Conservation (phyloP, 1,140 invertebrate genomes). For the Leguminivora glycinivorella region DNA sequence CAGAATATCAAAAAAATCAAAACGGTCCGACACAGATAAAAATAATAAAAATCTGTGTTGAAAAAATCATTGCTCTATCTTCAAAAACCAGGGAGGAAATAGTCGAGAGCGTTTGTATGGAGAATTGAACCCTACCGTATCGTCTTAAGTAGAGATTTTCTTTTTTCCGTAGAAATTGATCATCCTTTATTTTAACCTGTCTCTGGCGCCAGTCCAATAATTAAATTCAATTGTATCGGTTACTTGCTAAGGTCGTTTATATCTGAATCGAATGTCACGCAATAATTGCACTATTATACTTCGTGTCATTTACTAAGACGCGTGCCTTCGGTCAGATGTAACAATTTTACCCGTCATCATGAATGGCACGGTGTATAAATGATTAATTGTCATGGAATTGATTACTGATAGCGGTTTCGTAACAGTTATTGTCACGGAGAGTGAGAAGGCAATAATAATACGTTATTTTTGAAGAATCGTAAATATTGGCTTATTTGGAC, state of each 20-base stretch:
- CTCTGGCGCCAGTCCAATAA: slow-evolving; percentile 1
- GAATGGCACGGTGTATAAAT: no score
- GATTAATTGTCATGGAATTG: slow-evolving; percentile 25
- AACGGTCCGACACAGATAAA: no score
- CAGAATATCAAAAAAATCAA: no score
- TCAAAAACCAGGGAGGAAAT: no score
- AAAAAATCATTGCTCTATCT: no score
- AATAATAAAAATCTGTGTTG: no score
- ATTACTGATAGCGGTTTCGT: slow-evolving; percentile 10
- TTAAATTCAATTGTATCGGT: slow-evolving; percentile 17
- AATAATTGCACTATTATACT: slow-evolving; percentile 25
- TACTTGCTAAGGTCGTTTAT: slow-evolving; percentile 3
- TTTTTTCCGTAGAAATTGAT: not conserved
- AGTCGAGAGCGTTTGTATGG: no score
- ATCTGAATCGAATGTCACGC: slow-evolving; percentile 23
- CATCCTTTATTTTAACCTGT: not conserved
- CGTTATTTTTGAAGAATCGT: not conserved
- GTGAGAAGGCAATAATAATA: slow-evolving; percentile 2
- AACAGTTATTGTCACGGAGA: not conserved
- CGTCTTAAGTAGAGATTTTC: not conserved
- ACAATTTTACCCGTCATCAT: no score
- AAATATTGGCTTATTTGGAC: not conserved
- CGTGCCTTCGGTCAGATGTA: no score
- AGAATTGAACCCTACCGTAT: no score
- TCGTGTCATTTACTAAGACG: no score